Percentiles rank a stretch among this genome's conserved stretches.
phyloP scores from a whole-genome alignment of 2,113 vertebrate genomes.

The Calyptomena viridis region DNA sequence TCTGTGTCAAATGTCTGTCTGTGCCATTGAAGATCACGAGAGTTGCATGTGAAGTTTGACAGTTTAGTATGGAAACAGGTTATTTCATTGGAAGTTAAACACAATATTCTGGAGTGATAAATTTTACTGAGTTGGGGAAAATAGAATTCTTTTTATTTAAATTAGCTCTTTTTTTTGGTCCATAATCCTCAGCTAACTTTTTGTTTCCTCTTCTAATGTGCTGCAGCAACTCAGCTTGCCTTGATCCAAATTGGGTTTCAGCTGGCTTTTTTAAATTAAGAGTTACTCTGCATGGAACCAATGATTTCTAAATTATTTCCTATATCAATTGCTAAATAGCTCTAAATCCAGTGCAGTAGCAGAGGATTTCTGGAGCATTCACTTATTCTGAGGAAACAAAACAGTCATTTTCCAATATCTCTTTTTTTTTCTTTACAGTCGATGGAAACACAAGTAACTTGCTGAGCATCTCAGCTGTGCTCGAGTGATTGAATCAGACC shows the following conservation, averaged over 20 bases:
- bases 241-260: neutral
- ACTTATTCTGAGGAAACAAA: neutral
- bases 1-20: no score
- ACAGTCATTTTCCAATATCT: neutral
- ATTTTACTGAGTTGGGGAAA: neutral
- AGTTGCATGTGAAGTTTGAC: neutral
- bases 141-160: neutral
- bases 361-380: neutral
- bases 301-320: slow-evolving; percentile 22
- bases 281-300: neutral
- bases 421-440: neutral
- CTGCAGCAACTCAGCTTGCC: neutral
- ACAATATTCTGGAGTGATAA: neutral
- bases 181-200: neutral
- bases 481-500: neutral
- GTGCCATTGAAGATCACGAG: neutral
- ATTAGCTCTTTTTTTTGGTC: neutral
- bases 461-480: slow-evolving; percentile 13
- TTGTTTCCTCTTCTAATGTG: neutral
- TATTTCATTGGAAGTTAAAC: neutral
- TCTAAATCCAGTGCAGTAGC: neutral
- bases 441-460: neutral
- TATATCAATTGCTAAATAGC: neutral
- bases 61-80: neutral
- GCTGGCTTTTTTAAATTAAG: slow-evolving; percentile 8